Base-by-base conservation (phyloP, 2,797 vertebrate species). In the Gephyroberyx darwinii region DNA sequence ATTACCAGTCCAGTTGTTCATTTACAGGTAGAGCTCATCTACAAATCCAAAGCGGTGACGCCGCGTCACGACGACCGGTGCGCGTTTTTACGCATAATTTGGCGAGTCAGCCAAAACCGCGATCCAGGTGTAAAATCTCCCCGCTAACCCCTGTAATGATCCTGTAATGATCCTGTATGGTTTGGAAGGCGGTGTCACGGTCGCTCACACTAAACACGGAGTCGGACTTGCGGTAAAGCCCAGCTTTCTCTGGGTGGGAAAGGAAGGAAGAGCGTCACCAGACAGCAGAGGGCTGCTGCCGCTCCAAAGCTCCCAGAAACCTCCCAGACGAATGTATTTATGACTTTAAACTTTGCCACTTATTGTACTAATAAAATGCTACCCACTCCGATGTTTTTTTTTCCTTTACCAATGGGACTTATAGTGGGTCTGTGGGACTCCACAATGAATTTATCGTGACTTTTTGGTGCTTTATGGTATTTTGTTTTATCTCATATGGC, bases 181-280 rank as follows among this genome's bases (percentile, higher is more conserved):
- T 0, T 61, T 62, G 26, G 16, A 41, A 60, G 70, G 47, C 63
- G n/a, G 45, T 74, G 30, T 61, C 59, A 39, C 33, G 16, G 58
- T 47, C 52, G 56, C 58, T 72, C 73, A 57, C 51, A 48, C 43
- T 54, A 57, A 76, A 71, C 63, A 55, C 26, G 67, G 59, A 71
- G 73, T 73, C 65, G 54, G 57, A 83, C 37, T 71, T 65, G 61
- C 47, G 52, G 81, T 72, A 73, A 64, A 50, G 51, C 75, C 82
- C 69, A 26, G 74, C 82, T 83, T 86, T 75, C 81, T 86, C 86
- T 89, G 92, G 92, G 93, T 91, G 93, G 93, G 92, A 93, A 86
- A 92, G 94, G 94, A 94, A 94, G 94, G 93, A 95, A 94, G 91
- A 92, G 91, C 93, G 92, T 93, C 92, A 90, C 82, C 76, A 89